Base-by-base conservation (phyloP, 2,113 vertebrate species). In the Mixornis gularis region DNA sequence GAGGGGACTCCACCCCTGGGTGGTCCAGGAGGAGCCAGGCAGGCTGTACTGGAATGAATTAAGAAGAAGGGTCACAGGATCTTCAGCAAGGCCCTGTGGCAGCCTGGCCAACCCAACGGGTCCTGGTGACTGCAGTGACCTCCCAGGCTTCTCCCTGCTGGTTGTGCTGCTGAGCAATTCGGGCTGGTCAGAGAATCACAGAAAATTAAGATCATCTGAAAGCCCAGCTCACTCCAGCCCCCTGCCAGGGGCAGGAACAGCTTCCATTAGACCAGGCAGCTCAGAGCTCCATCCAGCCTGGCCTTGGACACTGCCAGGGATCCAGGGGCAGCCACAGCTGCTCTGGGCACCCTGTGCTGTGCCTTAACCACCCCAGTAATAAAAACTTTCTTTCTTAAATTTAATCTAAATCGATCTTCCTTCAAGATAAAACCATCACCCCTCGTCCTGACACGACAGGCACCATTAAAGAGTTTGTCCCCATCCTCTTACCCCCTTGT, bases 41-140 rank as follows among this genome's bases (percentile, higher is more conserved):
- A 58, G 53, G 62, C 32, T 24, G 25, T 18, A 4, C 14, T 5
- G 59, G 29, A 9, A 10, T 0, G 3, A 55, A 2, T n/a, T 1
- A 7, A 40, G 29, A 11, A 1, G 1, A 41, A 41, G 1, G 1
- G 20, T 20, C 34, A 6, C 40, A 7, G 64, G 29, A 27, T 56
- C 43, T 68, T 29, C 1, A 58, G 64, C 12, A 40, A 44, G 36
- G 2, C 14, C 52, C 85, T 4, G 34, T 25, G 1, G 12, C 49
- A 43, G 65, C 40, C 73, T 29, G 40, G 36, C 36, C 51, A 34
- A 53, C 27, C 19, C 48, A 40, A 3, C 43, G 40, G 68, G 30
- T 17, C 0, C 0, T 1, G 11, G 81, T 7, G 53, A 10, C 29
- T 6, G 3, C 21, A 6, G 15, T 7, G 24, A 32, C 43, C 52